phyloP scores from a whole-genome alignment of 2,888 invertebrate genomes.

The Folsomia manolachei region DNA sequence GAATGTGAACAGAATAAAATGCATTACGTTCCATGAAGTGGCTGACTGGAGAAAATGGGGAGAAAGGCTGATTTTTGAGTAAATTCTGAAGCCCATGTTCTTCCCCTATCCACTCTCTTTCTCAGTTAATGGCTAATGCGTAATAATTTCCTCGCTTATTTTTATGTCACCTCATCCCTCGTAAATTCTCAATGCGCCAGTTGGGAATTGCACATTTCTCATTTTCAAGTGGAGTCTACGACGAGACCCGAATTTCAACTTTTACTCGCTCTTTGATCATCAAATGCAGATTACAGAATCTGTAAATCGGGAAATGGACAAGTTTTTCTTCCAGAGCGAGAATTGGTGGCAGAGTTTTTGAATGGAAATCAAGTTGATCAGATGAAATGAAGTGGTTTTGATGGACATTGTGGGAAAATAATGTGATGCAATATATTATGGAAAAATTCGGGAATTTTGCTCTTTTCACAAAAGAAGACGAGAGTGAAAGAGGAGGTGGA shows the following conservation, averaged over 20 bases:
- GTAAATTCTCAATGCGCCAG: neutral
- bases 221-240: conserved; percentile 12
- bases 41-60: neutral
- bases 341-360: neutral
- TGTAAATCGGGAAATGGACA: neutral
- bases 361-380: conserved; percentile 36
- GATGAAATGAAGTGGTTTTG: conserved; percentile 22
- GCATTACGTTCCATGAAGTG: neutral
- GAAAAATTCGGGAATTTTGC: neutral
- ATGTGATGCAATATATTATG: neutral
- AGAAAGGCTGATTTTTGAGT: neutral
- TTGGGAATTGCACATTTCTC: conserved; percentile 10
- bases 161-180: conserved; percentile 7
- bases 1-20: neutral
- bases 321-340: neutral
- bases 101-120: neutral
- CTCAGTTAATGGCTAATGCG: neutral
- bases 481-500: conserved; percentile 8
- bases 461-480: neutral
- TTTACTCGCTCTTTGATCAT: neutral
- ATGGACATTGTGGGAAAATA: conserved; percentile 11
- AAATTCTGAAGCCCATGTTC: too few species aligned
- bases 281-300: neutral
- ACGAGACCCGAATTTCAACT: neutral
- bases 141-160: conserved; percentile 1